These are phyloP conservation scores for Tortricodes alternella DNA, from an alignment of 2,888 invertebrate species.

Conservation along the genomic window DNA sequence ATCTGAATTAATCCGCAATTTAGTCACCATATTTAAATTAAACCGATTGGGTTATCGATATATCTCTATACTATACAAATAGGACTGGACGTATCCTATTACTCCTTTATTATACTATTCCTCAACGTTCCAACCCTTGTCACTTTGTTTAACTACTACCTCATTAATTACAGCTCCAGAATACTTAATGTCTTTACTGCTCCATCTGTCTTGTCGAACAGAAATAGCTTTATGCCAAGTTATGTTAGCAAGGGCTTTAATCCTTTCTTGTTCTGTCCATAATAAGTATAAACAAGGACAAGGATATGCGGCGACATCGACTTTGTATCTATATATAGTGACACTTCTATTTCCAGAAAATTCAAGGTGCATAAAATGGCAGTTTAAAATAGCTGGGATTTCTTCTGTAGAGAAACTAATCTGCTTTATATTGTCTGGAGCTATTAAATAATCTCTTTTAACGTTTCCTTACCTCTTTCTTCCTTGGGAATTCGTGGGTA, in stretches of 20 bases:
- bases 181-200: constrained; percentile 18
- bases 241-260: constrained; percentile 9
- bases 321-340: constrained; percentile 17
- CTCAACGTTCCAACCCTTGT: constrained; percentile 12
- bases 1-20: no score
- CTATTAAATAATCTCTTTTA: no score
- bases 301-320: constrained; percentile 9
- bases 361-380: background rate
- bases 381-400: background rate
- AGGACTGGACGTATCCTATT: background rate
- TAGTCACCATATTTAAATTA: no score
- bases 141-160: constrained; percentile 26
- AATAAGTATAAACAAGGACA: constrained; percentile 3
- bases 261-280: constrained; percentile 12
- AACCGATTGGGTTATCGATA: no score
- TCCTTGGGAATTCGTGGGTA: no score
- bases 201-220: constrained; percentile 14
- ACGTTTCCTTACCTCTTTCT: no score
- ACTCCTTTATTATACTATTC: background rate
- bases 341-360: background rate
- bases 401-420: background rate
- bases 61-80: background rate
- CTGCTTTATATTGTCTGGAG: no score
- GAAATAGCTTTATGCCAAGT: constrained; percentile 23
- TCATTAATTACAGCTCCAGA: constrained; percentile 24